Conservation (phyloP, 2,888 invertebrate species). For the Zootermopsis nevadensis region DNA sequence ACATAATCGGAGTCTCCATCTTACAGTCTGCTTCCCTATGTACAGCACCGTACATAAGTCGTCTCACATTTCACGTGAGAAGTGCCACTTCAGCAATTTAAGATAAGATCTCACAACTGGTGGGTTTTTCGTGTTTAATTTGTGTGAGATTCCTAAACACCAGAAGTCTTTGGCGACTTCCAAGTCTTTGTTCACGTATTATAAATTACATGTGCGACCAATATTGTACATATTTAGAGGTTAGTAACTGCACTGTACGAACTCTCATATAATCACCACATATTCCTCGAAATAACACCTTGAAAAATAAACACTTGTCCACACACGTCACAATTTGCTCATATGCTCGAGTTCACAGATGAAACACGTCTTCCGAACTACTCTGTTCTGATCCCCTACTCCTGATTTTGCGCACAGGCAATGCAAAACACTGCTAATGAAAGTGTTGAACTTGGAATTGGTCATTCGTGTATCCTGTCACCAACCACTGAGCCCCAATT, state of each 20-base stretch:
- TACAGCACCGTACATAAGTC: too few species aligned
- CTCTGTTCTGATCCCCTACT: neutral
- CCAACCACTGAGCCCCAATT: too few species aligned
- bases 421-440: neutral
- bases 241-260: too few species aligned
- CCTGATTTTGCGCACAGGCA: neutral
- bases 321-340: neutral
- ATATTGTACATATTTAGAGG: too few species aligned
- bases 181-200: too few species aligned
- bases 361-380: neutral
- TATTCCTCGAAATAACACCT: neutral
- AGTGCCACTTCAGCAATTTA: too few species aligned
- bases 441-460: conserved; percentile 27
- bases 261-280: too few species aligned
- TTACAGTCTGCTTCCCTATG: neutral
- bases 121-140: too few species aligned
- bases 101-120: too few species aligned
- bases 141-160: too few species aligned
- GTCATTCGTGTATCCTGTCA: conserved; percentile 23
- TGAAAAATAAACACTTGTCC: neutral
- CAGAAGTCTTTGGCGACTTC: too few species aligned
- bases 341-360: neutral
- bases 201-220: too few species aligned
- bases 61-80: neutral
- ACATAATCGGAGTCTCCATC: neutral